phyloP scores from a whole-genome alignment of 2,888 invertebrate genomes.

The Ellobium chinense region DNA sequence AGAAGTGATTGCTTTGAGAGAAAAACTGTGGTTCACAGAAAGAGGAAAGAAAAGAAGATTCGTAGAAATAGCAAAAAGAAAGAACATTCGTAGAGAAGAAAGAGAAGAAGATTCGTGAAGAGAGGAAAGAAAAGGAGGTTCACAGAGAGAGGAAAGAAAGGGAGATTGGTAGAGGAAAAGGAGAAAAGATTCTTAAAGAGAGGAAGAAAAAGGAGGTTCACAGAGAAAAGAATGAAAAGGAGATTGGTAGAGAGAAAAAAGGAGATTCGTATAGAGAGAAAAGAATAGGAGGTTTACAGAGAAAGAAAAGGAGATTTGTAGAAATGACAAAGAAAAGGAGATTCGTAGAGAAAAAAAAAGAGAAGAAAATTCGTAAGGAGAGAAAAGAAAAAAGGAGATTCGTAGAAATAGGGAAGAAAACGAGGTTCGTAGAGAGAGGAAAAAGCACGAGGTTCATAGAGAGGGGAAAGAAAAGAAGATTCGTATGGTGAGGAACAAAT shows the following conservation, averaged over 20 bases:
- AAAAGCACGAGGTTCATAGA: neutral
- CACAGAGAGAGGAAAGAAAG: neutral
- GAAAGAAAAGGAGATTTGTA: neutral
- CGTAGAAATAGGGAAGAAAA: too few species aligned
- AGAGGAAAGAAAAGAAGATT: neutral
- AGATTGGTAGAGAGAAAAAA: neutral
- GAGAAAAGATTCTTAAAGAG: neutral
- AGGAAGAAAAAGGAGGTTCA: neutral
- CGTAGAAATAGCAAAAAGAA: neutral
- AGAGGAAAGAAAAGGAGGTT: too few species aligned
- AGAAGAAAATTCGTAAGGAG: neutral
- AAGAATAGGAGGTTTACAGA: neutral
- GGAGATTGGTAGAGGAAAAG: neutral
- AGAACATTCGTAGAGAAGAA: neutral
- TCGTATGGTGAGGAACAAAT: neutral
- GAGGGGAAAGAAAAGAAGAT: neutral
- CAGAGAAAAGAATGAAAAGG: neutral
- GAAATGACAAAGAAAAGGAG: neutral
- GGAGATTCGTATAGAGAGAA: neutral
- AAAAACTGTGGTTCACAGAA: neutral
- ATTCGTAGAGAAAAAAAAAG: neutral
- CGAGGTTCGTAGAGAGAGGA: neutral
- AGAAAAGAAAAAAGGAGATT: constrained; percentile 7
- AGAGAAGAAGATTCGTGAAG: neutral
- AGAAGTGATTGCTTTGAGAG: too few species aligned